Base-by-base conservation (phyloP, 2,113 vertebrate genomes). In the Sialia sialis region DNA sequence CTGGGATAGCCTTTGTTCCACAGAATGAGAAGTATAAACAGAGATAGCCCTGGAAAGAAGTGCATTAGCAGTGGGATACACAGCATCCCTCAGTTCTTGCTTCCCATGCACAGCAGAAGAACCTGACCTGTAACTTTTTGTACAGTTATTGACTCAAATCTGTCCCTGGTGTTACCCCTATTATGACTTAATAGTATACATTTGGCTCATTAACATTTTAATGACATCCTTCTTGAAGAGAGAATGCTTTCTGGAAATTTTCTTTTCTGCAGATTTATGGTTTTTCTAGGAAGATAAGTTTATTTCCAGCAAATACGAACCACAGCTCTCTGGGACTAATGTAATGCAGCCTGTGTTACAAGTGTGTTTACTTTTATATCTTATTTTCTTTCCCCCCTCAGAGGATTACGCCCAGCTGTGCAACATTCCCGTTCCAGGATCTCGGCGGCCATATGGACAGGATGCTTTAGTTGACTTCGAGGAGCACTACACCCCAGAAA, bases 361-460 rank as follows among this genome's bases (percentile, higher is more conserved):
- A 94, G 84, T 68, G 44, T 92, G 69, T 89, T 95, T 93, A 75
- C 52, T 92, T 96, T 82, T 83, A 43, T 89, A 83, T 96, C 67
- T 76, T 83, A 34, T 95, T 97, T 92, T 94, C 74, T 84, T 74
- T 69, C 83, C 89, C 49, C 49, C 67, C 66, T 21, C 88, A 99
- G 99, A 98, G 60, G 98, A 99, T 97, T 99, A 98, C 43, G 99
- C 98, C 54, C 97, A 97, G 93, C 98, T 99, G 97, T 99, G 99
- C 95, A 99, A 99, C 95, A 97, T 99, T 94, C 98, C 98, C 0
- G 52, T 98, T 59, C 93, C 97, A 9, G 98, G 97, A n/a, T 97
- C 96, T 56, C 97, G 96, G 43, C 97, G 87, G 70, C 96, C 98
- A 2, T 99, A 99, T 13, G 99, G 99, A 49, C 98, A 90, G 9